Base-by-base conservation (phyloP, 2,888 invertebrate species). In the Archaeoteleia sp. region DNA sequence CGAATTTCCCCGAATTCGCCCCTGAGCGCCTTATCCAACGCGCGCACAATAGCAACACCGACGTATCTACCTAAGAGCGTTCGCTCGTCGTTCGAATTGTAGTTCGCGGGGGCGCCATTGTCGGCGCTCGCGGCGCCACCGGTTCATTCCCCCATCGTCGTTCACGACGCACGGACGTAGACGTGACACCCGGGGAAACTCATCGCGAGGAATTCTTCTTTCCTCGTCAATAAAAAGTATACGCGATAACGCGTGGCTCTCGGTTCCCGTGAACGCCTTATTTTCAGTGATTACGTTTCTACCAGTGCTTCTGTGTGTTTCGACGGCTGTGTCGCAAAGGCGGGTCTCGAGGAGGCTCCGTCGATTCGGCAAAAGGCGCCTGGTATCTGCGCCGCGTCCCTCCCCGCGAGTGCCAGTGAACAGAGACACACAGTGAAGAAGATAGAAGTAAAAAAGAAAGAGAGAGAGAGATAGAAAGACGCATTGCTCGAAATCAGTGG, bases 111-210 rank as follows among this genome's bases (percentile, higher is more conserved):
- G 77, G 78, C 78, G 80, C 80, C 74, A 67, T 73, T 25, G 66
- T 76, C 74, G 74, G 57, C 57, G 67, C 60, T 73, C 70, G 76
- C 77, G 79, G 81, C 81, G 82, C 82, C 81, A 81, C 78, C 72
- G 75, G 77, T 75, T 79, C 80, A 82, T 79, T 82, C 79, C 75
- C 80, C 78, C 77, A 78, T 77, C 74, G 78, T 78, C 78, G 75
- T 72, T 72, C 80, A 80, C 75, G 75, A 74, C 73, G 78, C 71
- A 75, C 73, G 77, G 80, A 79, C 77, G 78, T 79, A 27, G 39
- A 34, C 48, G 58, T 43, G 51, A 37, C 30, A 10, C 12, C 10
- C 45, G 42, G 48, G 48, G 48, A 54, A 45, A 13, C 39, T 20
- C 17, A n/a, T 45, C 45, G 58, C 27, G 58, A 29, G n/a, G n/a